Evolutionary conservation across 2,797 vertebrate species (phyloP), one percentile per base, ranked within the genome.

Genomic region (Spinus pinus): DNA sequence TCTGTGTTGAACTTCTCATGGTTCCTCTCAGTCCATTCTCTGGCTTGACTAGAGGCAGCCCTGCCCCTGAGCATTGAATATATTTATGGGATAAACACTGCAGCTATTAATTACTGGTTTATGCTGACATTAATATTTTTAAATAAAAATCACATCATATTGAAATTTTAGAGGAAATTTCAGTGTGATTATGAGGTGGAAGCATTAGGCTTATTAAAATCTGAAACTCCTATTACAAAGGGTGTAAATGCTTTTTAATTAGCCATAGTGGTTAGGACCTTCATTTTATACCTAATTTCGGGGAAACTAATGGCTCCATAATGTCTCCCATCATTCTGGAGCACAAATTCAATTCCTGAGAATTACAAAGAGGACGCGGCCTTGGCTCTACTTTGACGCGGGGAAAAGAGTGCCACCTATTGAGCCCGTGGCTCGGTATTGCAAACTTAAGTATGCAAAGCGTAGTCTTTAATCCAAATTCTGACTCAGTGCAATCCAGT

Each of bases 351-450:
- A 28, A 3, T 42, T 72, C 5, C 1, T n/a, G 62, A 70, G 0
- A 4, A 9, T 56, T 28, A 21, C 14, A 19, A 56, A 70, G 51
- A 49, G 42, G 23, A 47, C 0, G 0, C 10, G 39, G 17, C 66
- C 13, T 33, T 46, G 31, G 28, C 65, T 56, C 27, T 83, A 4
- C 74, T 49, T 39, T 14, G 75, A 57, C 42, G 39, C 5, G 81
- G 70, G 69, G 79, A 58, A 83, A 49, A 95, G 79, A 94, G 84
- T 95, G 95, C 95, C 96, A 95, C 69, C 94, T 97, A 37, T 73
- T 88, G 93, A 96, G 70, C 35, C 4, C 37, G 17, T 60, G 69
- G 30, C 67, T 79, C 7, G 3, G 42, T 65, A 92, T 60, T 86
- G 81, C 66, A 85, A 83, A 83, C 1, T 1, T 61, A 47, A 51